Percentiles rank a stretch among this genome's conserved stretches.
Evolutionary conservation across 2,888 invertebrate species (phyloP).

Genomic region (Nymphalis urticae): DNA sequence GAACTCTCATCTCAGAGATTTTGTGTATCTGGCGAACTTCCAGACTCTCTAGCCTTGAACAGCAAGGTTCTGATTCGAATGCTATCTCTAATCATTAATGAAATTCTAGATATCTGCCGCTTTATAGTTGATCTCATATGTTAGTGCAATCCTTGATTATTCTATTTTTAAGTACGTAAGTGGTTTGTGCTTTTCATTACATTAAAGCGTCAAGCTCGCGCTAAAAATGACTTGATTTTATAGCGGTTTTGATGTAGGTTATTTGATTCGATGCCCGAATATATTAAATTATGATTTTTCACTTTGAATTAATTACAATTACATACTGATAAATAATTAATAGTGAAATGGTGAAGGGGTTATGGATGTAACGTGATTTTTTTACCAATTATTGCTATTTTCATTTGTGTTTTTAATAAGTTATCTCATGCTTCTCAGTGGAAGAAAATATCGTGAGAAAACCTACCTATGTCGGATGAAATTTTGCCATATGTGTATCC

Average conservation of each 20-base stretch:
- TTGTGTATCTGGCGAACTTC: conserved; percentile 32
- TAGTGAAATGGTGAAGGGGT: too few relatives aligned
- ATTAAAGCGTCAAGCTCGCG: conserved; percentile 4
- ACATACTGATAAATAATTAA: too few relatives aligned
- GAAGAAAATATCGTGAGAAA: too few relatives aligned
- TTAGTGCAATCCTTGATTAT: conserved; percentile 16
- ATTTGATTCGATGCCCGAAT: not conserved
- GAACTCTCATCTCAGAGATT: conserved; percentile 30
- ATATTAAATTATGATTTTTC: not conserved
- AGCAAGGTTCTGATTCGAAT: conserved; percentile 27
- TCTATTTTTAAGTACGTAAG: conserved; percentile 6
- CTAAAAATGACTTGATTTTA: not conserved
- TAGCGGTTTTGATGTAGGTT: too few relatives aligned
- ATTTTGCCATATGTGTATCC: too few relatives aligned
- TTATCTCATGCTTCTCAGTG: too few relatives aligned
- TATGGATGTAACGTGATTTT: too few relatives aligned
- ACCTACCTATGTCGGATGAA: too few relatives aligned
- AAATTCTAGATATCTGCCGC: conserved; percentile 24
- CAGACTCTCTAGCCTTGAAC: conserved; percentile 33
- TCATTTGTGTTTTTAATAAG: too few relatives aligned
- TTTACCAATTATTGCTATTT: too few relatives aligned
- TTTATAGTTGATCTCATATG: conserved; percentile 25
- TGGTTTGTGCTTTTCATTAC: not conserved
- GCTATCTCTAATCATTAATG: conserved; percentile 26
- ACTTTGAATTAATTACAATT: not conserved